Base-by-base conservation (phyloP, 2,888 invertebrate genomes). In the Cephus pygmeus region DNA sequence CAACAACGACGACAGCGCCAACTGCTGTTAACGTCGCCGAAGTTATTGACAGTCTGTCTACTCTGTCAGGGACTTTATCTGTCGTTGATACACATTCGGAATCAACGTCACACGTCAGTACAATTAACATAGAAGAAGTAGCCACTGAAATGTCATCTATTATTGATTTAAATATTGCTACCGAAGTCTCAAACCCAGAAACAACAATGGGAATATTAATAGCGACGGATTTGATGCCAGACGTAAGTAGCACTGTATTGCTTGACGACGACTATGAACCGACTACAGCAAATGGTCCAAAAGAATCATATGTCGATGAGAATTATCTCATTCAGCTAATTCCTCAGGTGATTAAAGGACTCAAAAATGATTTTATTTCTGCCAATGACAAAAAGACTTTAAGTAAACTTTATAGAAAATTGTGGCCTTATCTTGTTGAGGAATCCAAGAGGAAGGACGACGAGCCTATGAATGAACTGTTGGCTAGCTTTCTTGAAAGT, bases 401-500 rank as follows among this genome's bases (percentile, higher is more conserved):
- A 11, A 69, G 75, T 34, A 35, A 76, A 75, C 71, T 71, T 34
- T 79, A 76, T 33, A 73, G 69, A 15, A 69, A 79, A 4, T 23
- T 79, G 6, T 79, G 78, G 78, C 76, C 78, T 11, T 69, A 76
- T 9, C n/a, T 79, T 6, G 23, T 56, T n/a, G 73, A 76, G 31
- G 78, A 79, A 36, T 31, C 79, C 15, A 69, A 69, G 11, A 76
- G 76, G n/a, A 69, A n/a, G 33, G 34, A 33, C 4, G 73, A 73
- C 30, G 69, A 76, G 31, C 56, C 30, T 33, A 76, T 76, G 76
- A 73, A 76, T 12, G 56, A 56, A 56, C 9, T 9, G 56, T 56
- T 56, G 56, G 56, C 56, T 2, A 23, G 23, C 56, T 56, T 56
- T 56, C 56, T 56, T 23, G 23, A 56, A 9, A 56, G 56, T 9